Evolutionary conservation across 2,888 invertebrate genomes (phyloP), one percentile per base, ranked within the genome.

Genomic region (Drosophila paramelanica): DNA sequence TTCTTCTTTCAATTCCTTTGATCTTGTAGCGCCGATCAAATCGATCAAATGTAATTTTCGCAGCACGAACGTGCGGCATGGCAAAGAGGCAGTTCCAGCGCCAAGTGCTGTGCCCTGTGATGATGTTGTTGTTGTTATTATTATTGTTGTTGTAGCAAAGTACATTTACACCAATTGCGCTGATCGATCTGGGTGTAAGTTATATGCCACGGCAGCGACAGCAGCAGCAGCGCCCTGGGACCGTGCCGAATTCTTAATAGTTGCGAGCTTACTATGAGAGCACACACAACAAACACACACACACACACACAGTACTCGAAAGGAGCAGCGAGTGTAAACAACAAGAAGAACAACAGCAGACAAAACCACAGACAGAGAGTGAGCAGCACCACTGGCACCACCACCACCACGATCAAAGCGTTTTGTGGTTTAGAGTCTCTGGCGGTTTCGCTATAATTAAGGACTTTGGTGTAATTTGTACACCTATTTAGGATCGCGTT

Each of bases 401-500:
- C 55, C 56, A 67, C 25, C 23, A 43, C 14, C 52, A 49, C 50
- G 72, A 69, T 73, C 64, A 78, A 75, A 75, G 69, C 79, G 79
- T 69, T 76, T 76, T 76, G 76, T 79, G 79, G 64, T 49, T 76
- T 79, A 74, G 75, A 62, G 59, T 53, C 42, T 49, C 51, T 89
- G 91, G 90, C 92, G 91, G 91, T 89, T 90, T 90, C 88, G 89
- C 89, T 86, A 92, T 92, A 92, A 92, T 92, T 92, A 92, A 92
- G 92, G 92, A 91, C 91, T 90, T 90, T 89, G 90, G 85, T 89
- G 89, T 91, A 91, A 91, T 92, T 92, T 91, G 92, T 92, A 91
- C 91, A 90, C 92, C 92, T 92, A 92, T 92, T 92, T 92, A 92
- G 91, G 90, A 91, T 91, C 91, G 91, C 91, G 91, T 91, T 92